Conservation (phyloP, 2,888 invertebrate species). For the Oscheius sp. region DNA sequence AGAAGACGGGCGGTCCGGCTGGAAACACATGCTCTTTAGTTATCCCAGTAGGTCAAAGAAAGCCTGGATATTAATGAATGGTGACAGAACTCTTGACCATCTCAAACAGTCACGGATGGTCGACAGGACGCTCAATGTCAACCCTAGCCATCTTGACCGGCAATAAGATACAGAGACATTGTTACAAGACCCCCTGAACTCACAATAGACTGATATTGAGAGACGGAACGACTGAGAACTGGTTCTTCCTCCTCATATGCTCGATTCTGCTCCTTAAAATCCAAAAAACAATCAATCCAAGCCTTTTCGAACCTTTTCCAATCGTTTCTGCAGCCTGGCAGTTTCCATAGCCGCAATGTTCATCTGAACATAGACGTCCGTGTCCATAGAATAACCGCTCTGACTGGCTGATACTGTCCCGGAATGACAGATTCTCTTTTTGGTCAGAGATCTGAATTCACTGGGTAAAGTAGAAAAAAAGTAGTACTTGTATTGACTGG, state of each 20-base stretch:
- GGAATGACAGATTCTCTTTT: background rate
- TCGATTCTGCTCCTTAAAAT: background rate
- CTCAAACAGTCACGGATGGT: too few species aligned
- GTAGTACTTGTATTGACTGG: constrained; percentile 47
- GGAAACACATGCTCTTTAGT: background rate
- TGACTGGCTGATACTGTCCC: constrained; percentile 35
- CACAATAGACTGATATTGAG: constrained; percentile 53
- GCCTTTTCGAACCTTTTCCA: constrained; percentile 39
- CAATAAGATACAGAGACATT: too few species aligned
- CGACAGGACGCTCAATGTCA: too few species aligned
- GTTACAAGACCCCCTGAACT: too few species aligned
- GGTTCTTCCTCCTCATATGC: constrained; percentile 43
- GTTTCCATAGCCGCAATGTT: constrained; percentile 51
- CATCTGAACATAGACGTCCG: constrained; percentile 55
- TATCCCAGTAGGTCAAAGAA: too few species aligned
- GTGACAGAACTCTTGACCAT: background rate
- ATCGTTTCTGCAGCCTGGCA: constrained; percentile 44
- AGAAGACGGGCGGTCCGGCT: constrained; percentile 20
- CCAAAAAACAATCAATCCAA: background rate
- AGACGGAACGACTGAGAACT: constrained; percentile 49
- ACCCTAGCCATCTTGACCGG: too few species aligned
- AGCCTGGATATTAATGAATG: background rate
- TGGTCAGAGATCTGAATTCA: constrained; percentile 3
- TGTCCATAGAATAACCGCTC: constrained; percentile 47
- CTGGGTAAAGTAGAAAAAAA: background rate